These are phyloP conservation scores for Dioctria linearis DNA, from an alignment of 2,888 invertebrate species.

Conservation along the genomic window DNA sequence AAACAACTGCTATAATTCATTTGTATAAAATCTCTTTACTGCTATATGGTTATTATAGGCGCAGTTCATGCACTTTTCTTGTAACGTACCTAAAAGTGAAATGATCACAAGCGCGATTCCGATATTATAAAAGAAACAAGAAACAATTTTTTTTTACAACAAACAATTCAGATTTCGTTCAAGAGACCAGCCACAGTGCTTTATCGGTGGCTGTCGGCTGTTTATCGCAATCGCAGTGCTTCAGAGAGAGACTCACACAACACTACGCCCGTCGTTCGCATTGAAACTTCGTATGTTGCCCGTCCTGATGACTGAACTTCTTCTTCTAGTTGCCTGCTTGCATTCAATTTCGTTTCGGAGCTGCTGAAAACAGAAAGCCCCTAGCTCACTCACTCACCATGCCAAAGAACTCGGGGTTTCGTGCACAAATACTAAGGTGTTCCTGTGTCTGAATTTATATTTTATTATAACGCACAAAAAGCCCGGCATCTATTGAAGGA, in stretches of 20 bases:
- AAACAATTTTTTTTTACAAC: not conserved
- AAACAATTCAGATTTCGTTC: not conserved
- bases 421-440: not conserved
- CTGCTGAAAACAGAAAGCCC: not conserved
- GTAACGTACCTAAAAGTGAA: constrained; percentile 46
- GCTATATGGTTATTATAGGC: not conserved
- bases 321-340: constrained; percentile 38
- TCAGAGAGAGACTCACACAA: constrained; percentile 51
- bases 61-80: constrained; percentile 19
- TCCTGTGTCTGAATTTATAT: not conserved
- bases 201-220: not conserved
- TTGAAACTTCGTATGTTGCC: constrained; percentile 33
- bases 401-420: not conserved
- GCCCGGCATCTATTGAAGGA: constrained; percentile 12
- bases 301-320: constrained; percentile 24
- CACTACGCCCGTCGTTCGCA: constrained; percentile 37
- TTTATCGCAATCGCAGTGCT: constrained; percentile 20
- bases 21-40: constrained; percentile 1
- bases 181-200: not conserved
- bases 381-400: constrained; percentile 1
- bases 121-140: not conserved
- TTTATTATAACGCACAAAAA: not conserved
- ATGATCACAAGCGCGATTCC: constrained; percentile 46
- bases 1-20: not conserved
- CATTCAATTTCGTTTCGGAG: constrained; percentile 5